These are phyloP conservation scores for Agrochola circellaris DNA, from an alignment of 2,888 invertebrate genomes.

Conservation along the genomic window DNA sequence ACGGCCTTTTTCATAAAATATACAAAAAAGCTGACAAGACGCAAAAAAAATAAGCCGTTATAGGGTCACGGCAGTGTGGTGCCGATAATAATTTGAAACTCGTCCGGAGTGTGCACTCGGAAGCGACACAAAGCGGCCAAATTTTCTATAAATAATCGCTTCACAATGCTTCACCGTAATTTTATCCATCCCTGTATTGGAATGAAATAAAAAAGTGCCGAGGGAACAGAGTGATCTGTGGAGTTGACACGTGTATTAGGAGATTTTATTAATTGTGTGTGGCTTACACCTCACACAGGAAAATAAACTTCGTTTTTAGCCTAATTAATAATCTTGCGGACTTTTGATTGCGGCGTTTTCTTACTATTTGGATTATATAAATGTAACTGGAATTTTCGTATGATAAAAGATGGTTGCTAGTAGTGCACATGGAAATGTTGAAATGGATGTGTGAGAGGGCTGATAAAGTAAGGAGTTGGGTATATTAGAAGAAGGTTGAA, in stretches of 20 bases:
- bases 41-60: constrained; percentile 75
- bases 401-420: neutral
- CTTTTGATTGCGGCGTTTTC: neutral
- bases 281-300: no score
- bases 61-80: constrained; percentile 76
- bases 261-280: constrained; percentile 24
- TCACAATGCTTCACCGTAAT: constrained; percentile 87
- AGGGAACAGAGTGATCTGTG: constrained; percentile 73
- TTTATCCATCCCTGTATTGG: constrained; percentile 89
- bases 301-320: neutral
- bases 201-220: constrained; percentile 86
- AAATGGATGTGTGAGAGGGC: neutral
- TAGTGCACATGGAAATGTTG: neutral
- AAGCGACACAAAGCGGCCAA: constrained; percentile 87
- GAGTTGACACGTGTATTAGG: constrained; percentile 70
- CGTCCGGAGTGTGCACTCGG: constrained; percentile 80
- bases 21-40: constrained; percentile 64
- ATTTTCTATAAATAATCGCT: constrained; percentile 90
- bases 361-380: neutral
- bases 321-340: neutral
- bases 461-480: neutral
- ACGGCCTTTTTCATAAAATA: constrained; percentile 73
- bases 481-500: neutral
- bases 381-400: neutral
- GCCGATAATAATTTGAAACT: constrained; percentile 80